Base-by-base conservation (phyloP, 2,797 vertebrate species). In the Pyrocephalus nanus region DNA sequence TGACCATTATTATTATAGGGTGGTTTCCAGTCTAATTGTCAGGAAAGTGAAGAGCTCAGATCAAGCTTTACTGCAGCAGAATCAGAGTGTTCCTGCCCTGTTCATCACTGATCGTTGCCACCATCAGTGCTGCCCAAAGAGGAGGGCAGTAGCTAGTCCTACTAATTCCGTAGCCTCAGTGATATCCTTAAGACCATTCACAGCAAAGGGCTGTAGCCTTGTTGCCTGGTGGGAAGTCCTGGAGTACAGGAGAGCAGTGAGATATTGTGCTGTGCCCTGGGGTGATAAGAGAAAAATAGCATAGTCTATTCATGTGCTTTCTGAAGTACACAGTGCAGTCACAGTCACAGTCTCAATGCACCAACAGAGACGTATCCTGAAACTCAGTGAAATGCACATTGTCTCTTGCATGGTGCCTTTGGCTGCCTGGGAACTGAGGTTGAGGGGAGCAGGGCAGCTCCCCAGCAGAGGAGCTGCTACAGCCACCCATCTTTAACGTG, bases 1-100 rank as follows among this genome's bases (percentile, higher is more conserved):
- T 86, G 74, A 88, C 61, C 61, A 76, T n/a, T n/a, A n/a, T n/a
- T n/a, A n/a, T n/a, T n/a, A n/a, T 76, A 71, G 94, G 62, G 65
- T 71, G 53, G 78, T 91, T 96, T 95, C 89, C 94, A 96, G 87
- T 70, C 83, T 93, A 95, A 95, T 84, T 93, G 85, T 89, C 87
- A 88, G 93, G 92, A 92, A 95, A 92, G 72, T 5, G 14, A 93
- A 77, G 77, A 76, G 53, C 74, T 95, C 88, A 89, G 87, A 50
- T 62, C 87, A 86, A 79, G 84, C 83, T 95, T 47, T 67, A 48
- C 70, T 80, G 90, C 90, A 60, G 69, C 36, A 53, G 54, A 34
- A 67, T 91, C 76, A 84, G 54, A 0, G 0, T 58, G 83, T 90
- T 70, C 87, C 47, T 48, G 23, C 47, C 47, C 47, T 48, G 47